A percentile compares a stretch with the other conserved stretches of the same genome.
Conservation (phyloP, 2,888 invertebrate species). For the Isotomurus palustris region DNA sequence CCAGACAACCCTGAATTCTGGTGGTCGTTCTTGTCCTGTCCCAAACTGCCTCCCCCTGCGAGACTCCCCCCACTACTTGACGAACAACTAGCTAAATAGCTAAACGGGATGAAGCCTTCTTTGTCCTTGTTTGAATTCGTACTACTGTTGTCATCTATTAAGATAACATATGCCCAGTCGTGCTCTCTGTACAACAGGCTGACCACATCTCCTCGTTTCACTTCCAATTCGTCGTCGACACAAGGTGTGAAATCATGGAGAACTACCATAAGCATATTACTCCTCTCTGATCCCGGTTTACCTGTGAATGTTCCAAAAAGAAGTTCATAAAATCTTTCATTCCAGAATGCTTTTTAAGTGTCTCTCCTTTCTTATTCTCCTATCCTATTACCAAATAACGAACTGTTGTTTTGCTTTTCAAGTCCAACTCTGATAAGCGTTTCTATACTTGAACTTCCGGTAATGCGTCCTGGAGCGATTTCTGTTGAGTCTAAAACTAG, state of each 20-base stretch:
- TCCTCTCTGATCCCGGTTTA: neutral
- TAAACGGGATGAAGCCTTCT: slow-evolving; percentile 92
- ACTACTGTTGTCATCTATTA: slow-evolving; percentile 50
- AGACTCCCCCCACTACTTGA: slow-evolving; percentile 1
- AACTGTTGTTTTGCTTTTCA: slow-evolving; percentile 66
- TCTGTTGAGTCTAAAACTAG: neutral
- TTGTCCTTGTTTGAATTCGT: slow-evolving; percentile 8
- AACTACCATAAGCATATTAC: slow-evolving; percentile 60
- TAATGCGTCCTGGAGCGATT: slow-evolving; percentile 73
- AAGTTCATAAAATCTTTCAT: neutral
- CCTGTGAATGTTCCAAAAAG: neutral
- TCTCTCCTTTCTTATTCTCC: no score
- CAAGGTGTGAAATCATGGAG: slow-evolving; percentile 91
- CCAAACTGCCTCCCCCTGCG: neutral
- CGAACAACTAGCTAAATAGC: no score
- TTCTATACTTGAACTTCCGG: slow-evolving; percentile 90
- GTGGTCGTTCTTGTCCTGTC: no score
- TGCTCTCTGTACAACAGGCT: slow-evolving; percentile 80
- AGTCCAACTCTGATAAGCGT: slow-evolving; percentile 83
- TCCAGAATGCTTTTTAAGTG: no score
- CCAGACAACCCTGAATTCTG: no score
- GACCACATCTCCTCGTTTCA: slow-evolving; percentile 72
- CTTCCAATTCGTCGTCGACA: slow-evolving; percentile 65
- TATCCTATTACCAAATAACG: neutral
- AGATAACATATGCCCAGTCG: slow-evolving; percentile 94